Conservation (phyloP, 2,113 vertebrate species). For the Periophthalmodon schlosseri region DNA sequence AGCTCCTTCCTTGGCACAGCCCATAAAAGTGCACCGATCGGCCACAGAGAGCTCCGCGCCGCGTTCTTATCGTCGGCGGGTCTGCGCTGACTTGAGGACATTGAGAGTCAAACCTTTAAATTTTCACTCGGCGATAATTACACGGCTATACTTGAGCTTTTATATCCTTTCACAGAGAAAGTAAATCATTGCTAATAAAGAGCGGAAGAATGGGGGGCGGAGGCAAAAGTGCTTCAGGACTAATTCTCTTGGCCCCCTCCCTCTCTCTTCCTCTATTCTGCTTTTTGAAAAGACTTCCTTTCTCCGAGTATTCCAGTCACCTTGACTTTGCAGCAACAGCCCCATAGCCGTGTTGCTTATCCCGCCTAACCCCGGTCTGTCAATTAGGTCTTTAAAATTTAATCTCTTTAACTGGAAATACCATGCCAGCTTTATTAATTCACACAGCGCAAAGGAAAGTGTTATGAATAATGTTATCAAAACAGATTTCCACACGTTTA, state of each 20-base stretch:
- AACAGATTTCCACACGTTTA: constrained; percentile 84
- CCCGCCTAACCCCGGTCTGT: constrained; percentile 80
- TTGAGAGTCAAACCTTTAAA: constrained; percentile 82
- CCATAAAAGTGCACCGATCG: constrained; percentile 74
- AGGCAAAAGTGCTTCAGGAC: constrained; percentile 76
- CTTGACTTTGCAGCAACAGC: constrained; percentile 82
- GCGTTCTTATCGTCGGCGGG: constrained; percentile 72
- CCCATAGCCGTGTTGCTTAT: constrained; percentile 79
- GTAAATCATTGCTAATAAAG: constrained; percentile 85
- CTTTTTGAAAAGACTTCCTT: constrained; percentile 72
- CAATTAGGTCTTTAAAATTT: constrained; percentile 87
- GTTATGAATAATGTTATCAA: constrained; percentile 86
- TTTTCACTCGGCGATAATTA: constrained; percentile 81
- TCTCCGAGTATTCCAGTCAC: constrained; percentile 79
- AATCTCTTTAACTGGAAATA: constrained; percentile 86
- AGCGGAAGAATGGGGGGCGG: constrained; percentile 73
- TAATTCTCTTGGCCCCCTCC: constrained; percentile 76
- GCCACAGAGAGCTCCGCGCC: constrained; percentile 58
- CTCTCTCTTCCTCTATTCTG: constrained; percentile 65
- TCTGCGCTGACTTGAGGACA: constrained; percentile 78
- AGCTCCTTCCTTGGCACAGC: constrained; percentile 66
- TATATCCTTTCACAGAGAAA: constrained; percentile 82
- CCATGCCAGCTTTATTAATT: constrained; percentile 83
- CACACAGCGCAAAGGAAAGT: constrained; percentile 77
- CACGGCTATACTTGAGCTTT: constrained; percentile 80